phyloP scores from a whole-genome alignment of 2,888 invertebrate genomes.

The Choristoneura rosaceana region DNA sequence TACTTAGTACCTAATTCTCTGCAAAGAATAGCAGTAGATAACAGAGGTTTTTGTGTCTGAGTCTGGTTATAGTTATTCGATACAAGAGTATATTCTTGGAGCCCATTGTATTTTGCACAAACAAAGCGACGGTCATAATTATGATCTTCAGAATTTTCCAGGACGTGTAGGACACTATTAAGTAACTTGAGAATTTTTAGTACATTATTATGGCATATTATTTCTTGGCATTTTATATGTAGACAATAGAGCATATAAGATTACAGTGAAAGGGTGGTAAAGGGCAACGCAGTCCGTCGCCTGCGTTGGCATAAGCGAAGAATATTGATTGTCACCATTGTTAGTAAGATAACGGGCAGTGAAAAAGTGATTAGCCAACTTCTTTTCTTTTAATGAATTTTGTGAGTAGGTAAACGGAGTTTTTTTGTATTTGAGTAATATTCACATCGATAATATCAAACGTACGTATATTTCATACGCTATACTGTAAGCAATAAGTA shows the following conservation, averaged over 20 bases:
- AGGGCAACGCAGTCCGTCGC: constrained; percentile 2
- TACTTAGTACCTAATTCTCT: neutral
- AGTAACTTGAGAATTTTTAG: constrained; percentile 18
- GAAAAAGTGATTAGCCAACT: neutral
- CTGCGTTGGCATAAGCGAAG: neutral
- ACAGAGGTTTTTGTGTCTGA: neutral
- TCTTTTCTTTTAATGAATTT: neutral
- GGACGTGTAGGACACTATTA: constrained; percentile 2
- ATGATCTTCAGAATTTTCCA: constrained; percentile 7
- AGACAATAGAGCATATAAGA: constrained; percentile 18
- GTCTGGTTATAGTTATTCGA: neutral
- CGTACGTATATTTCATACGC: too few species aligned
- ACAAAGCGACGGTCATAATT: neutral
- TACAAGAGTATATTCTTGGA: neutral
- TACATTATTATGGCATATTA: constrained; percentile 1
- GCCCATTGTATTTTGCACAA: constrained; percentile 9
- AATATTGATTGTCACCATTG: constrained; percentile 1
- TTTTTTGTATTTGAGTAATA: too few species aligned
- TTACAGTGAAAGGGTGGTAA: constrained; percentile 6
- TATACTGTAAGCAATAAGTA: too few species aligned
- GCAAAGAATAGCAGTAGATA: neutral
- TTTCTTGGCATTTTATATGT: constrained; percentile 16
- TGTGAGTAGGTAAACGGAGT: too few species aligned
- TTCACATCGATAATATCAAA: too few species aligned
- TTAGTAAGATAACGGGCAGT: neutral